Percentiles rank a stretch among this genome's conserved stretches.
Evolutionary conservation across 1,140 invertebrate genomes (phyloP).

Genomic region (Bombus confusus): DNA sequence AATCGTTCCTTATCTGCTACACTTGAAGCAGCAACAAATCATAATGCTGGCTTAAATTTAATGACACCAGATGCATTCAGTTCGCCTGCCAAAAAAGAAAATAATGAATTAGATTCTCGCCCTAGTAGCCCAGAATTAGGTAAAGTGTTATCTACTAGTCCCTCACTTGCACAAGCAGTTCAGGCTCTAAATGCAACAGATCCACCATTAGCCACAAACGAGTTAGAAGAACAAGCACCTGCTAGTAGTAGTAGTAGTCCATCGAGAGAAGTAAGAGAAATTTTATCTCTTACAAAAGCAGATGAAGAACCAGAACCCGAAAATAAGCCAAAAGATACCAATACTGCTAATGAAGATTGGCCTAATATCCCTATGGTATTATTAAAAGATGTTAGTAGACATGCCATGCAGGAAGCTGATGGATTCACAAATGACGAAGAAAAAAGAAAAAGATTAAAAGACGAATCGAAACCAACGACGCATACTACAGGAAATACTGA

Average conservation of each 20-base stretch:
- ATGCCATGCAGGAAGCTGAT: conserved; percentile 69
- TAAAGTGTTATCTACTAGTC: conserved; percentile 74
- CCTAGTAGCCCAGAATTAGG: conserved; percentile 75
- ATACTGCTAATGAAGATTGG: conserved; percentile 75
- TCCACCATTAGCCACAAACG: conserved; percentile 71
- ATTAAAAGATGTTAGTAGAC: conserved; percentile 76
- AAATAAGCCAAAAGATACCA: conserved; percentile 61
- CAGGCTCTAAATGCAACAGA: conserved; percentile 73
- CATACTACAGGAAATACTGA: conserved; percentile 47
- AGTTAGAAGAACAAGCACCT: conserved; percentile 78
- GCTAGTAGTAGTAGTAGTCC: conserved; percentile 91
- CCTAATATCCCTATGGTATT: conserved; percentile 80
- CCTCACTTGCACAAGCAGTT: conserved; percentile 73
- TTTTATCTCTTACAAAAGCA: conserved; percentile 85
- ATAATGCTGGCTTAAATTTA: conserved; percentile 84
- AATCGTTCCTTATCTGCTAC: conserved; percentile 74
- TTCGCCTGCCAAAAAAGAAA: conserved; percentile 84
- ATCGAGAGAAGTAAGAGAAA: conserved; percentile 92
- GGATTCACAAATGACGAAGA: conserved; percentile 65
- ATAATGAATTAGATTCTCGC: conserved; percentile 70
- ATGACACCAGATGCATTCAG: conserved; percentile 95
- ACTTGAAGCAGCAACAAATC: conserved; percentile 73
- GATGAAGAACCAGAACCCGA: conserved; percentile 74
- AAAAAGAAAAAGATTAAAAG: conserved; percentile 58
- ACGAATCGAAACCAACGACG: conserved; percentile 56